A percentile compares a stretch with the other conserved stretches of the same genome.
Conservation (phyloP, 2,113 vertebrate species). For the Lepus timidus region DNA sequence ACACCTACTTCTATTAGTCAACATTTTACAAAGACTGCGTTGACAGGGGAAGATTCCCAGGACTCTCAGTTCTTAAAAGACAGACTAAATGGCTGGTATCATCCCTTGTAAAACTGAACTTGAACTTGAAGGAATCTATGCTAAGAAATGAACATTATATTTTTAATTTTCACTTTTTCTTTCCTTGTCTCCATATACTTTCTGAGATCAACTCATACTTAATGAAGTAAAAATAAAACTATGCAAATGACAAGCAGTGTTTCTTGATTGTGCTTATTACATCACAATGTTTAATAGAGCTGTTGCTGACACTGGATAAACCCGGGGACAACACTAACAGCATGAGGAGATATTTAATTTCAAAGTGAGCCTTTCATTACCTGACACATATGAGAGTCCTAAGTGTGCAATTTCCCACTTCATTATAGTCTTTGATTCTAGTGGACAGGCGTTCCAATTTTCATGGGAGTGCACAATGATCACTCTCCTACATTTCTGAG, state of each 20-base stretch:
- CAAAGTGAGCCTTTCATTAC: not conserved
- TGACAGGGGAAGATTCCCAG: too few relatives aligned
- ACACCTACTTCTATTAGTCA: too few relatives aligned
- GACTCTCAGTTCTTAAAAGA: too few relatives aligned
- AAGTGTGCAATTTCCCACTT: not conserved
- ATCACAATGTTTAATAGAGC: not conserved
- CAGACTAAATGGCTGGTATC: too few relatives aligned
- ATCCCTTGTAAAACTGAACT: too few relatives aligned
- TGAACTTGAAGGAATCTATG: too few relatives aligned
- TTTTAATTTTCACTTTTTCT: too few relatives aligned
- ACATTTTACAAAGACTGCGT: too few relatives aligned
- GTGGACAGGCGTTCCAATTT: not conserved
- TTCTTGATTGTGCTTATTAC: not conserved
- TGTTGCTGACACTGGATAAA: not conserved
- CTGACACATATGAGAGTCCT: not conserved
- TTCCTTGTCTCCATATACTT: too few relatives aligned
- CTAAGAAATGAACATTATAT: too few relatives aligned
- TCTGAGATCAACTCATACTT: not conserved
- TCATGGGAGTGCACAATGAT: not conserved
- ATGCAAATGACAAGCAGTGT: conserved; percentile 13
- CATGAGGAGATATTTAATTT: not conserved
- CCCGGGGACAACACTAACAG: not conserved
- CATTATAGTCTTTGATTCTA: not conserved
- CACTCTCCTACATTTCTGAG: not conserved
- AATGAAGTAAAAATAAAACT: not conserved